Base-by-base conservation (phyloP, 1,140 invertebrate genomes). In the Anthonomus grandis region DNA sequence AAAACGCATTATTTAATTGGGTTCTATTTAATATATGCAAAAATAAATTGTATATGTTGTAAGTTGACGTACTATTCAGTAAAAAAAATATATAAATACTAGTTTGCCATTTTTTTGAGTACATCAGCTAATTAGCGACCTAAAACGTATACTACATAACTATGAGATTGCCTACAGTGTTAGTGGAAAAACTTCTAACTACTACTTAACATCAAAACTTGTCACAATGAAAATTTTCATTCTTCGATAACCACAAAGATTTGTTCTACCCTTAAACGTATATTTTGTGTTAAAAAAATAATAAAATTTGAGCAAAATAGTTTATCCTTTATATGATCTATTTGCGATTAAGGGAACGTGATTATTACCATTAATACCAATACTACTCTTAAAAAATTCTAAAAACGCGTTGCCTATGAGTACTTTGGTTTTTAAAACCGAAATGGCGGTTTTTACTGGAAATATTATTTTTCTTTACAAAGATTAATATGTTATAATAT, bases 401-500 rank as follows among this genome's bases (percentile, higher is more conserved):
- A 57, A n/a, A n/a, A 42, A 49, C 21, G 38, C 15, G 22, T 36
- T 57, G 52, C 21, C 27, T 25, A 52, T 23, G 52, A 55, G 36
- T 57, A 57, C 65, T 67, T 67, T 67, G 64, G 65, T 62, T 62
- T 66, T 59, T 39, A 60, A 64, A 59, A 62, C 56, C 50, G 56
- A 57, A 19, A 42, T 61, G 58, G 59, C 59, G 58, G 45, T 62
- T 64, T 57, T 53, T 58, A 64, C 62, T 66, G 65, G 59, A 56
- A 63, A 63, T 21, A 15, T 50, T 44, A 22, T 27, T 25, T 39
- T 41, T 53, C 49, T 53, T 64, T 60, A 60, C 54, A 58, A n/a
- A 57, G 27, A 50, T 52, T 52, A 39, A 23, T 57, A 57, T 56
- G 39, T 53, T 55, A 59, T 57, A 45, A 45, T 45, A 45, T 45